A percentile compares a stretch with the other conserved stretches of the same genome.
These are phyloP conservation scores for Tortricodes alternella DNA, from an alignment of 2,888 invertebrate genomes.

Conservation along the genomic window DNA sequence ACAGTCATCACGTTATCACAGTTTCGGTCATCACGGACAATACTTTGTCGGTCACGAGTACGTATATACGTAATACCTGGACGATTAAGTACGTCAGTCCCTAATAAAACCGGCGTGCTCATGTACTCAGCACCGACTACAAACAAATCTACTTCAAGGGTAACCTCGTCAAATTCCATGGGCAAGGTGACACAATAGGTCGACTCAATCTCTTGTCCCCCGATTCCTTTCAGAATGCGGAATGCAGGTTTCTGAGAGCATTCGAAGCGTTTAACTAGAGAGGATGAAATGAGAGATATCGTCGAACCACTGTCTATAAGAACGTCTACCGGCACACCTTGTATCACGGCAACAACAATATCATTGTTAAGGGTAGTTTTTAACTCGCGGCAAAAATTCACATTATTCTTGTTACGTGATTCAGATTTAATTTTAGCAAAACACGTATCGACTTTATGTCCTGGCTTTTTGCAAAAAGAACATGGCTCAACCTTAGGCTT, in stretches of 20 bases:
- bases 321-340: neutral
- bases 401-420: conserved; percentile 17
- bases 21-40: neutral
- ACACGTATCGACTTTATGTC: neutral
- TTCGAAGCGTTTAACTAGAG: neutral
- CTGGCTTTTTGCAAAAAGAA: conserved; percentile 9
- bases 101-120: neutral
- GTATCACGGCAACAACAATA: conserved; percentile 16
- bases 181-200: neutral
- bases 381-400: conserved; percentile 23
- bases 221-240: neutral
- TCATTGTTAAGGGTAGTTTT: neutral
- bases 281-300: neutral
- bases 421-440: neutral
- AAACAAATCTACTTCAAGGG: neutral
- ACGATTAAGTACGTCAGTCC: neutral
- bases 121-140: neutral
- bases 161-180: neutral
- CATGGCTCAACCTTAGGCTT: conserved; percentile 4
- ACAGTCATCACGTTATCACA: neutral
- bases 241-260: neutral
- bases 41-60: neutral
- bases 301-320: neutral
- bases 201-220: neutral
- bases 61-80: neutral